A percentile compares a stretch with the other conserved stretches of the same genome.
These are phyloP conservation scores for Botia kubotai DNA, from an alignment of 2,797 vertebrate genomes.

Conservation along the genomic window DNA sequence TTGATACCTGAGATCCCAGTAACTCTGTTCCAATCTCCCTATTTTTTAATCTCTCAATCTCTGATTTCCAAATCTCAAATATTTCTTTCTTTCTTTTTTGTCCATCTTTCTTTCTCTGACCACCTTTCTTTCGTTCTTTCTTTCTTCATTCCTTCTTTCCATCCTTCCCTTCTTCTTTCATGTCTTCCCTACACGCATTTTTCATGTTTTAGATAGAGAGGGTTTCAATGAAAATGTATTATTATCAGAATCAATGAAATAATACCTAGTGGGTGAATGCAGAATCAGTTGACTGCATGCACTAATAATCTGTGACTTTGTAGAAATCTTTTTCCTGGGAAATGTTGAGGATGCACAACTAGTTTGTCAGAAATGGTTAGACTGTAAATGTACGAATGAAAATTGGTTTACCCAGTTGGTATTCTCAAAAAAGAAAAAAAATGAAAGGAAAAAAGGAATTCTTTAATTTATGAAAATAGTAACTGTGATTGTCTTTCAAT, in stretches of 20 bases:
- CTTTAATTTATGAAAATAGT: slow-evolving; percentile 16
- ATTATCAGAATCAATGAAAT: slow-evolving; percentile 33
- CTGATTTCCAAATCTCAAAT: neutral
- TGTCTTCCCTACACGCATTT: neutral
- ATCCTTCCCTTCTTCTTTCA: neutral
- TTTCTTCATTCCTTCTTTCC: neutral
- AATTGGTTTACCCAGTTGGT: slow-evolving; percentile 24
- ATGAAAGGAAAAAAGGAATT: neutral
- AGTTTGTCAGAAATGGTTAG: slow-evolving; percentile 30
- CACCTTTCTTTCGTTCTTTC: too few relatives aligned
- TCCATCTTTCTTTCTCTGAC: neutral
- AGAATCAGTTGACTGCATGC: slow-evolving; percentile 52
- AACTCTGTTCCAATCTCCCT: neutral
- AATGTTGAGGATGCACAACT: slow-evolving; percentile 24
- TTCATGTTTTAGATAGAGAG: slow-evolving; percentile 8
- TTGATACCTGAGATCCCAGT: slow-evolving; percentile 26
- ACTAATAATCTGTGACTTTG: slow-evolving; percentile 30
- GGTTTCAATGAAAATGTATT: slow-evolving; percentile 20
- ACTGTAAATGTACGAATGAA: slow-evolving; percentile 36
- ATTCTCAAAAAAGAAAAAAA: neutral
- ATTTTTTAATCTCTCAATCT: too few relatives aligned
- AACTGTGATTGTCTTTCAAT: slow-evolving; percentile 43
- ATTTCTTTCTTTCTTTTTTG: neutral
- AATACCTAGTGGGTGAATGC: slow-evolving; percentile 45
- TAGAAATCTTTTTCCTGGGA: slow-evolving; percentile 40